Evolutionary conservation across 92 coral and sea anemone species (phyloP).

Genomic region (Phenganax subtilis): DNA sequence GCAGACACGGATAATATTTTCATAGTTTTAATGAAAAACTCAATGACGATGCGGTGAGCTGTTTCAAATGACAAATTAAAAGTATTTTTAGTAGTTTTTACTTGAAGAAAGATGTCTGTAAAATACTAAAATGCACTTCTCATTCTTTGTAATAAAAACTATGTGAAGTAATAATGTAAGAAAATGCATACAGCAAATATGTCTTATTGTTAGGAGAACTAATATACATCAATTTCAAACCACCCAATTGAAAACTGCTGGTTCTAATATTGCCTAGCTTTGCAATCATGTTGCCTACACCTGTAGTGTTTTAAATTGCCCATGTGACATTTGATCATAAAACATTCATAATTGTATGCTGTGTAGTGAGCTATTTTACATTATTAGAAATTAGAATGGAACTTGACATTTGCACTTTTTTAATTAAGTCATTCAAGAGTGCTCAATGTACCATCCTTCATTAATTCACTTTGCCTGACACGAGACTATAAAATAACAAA

Average conservation of each 20-base stretch:
- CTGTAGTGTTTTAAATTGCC: background rate
- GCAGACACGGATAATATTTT: conserved; percentile 1
- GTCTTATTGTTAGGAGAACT: background rate
- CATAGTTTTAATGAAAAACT: conserved; percentile 24
- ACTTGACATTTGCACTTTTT: no score
- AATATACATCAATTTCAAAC: conserved; percentile 12
- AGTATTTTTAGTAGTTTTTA: background rate
- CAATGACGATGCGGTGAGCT: background rate
- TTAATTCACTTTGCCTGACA: no score
- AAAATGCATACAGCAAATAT: background rate
- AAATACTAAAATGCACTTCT: no score
- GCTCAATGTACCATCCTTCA: no score
- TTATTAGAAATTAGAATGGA: background rate
- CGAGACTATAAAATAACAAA: no score
- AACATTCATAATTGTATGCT: background rate
- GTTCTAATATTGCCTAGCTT: background rate
- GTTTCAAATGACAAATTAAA: background rate
- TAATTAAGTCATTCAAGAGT: no score
- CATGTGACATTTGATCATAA: conserved; percentile 1
- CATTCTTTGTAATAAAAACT: background rate
- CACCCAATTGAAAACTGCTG: conserved; percentile 13
- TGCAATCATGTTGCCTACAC: background rate
- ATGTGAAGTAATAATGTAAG: background rate
- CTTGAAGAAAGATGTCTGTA: background rate
- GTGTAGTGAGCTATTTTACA: background rate